Percentiles rank a stretch among this genome's conserved stretches.
Conservation (phyloP, 2,888 invertebrate species). For the Chirona hameri region DNA sequence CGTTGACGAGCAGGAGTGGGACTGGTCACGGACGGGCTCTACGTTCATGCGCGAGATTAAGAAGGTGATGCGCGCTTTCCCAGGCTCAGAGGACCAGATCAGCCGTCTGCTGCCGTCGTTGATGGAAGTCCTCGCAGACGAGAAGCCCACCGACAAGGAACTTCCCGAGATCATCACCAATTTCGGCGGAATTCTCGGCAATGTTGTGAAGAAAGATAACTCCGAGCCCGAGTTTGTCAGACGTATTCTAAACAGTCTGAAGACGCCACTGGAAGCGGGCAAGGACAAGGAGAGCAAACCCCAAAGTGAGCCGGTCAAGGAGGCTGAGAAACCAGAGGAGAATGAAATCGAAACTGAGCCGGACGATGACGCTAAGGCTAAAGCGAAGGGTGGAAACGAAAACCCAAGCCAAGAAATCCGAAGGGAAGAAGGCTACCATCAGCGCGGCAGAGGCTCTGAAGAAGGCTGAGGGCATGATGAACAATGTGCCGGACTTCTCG, state of each 20-base stretch:
- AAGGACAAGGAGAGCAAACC: not conserved
- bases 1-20: conserved; percentile 25
- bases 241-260: not conserved
- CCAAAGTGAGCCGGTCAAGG: not conserved
- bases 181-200: conserved; percentile 2
- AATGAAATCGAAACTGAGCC: not conserved
- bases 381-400: not conserved
- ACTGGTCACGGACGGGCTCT: not conserved
- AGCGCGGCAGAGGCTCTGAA: not conserved
- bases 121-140: conserved; percentile 24
- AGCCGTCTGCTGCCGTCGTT: not conserved
- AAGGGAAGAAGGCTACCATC: not conserved
- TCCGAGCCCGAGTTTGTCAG: conserved; percentile 1
- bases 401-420: too few species aligned
- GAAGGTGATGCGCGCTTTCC: conserved; percentile 1
- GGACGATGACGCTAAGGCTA: not conserved
- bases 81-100: conserved; percentile 25
- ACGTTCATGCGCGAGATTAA: conserved; percentile 9
- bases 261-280: not conserved
- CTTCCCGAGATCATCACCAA: not conserved
- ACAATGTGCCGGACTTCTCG: not conserved
- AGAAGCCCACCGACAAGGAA: not conserved
- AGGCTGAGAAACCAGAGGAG: not conserved
- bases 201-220: conserved; percentile 6
- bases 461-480: not conserved